Conservation (phyloP, 2,888 invertebrate species). For the Pristionchus arcanus region DNA sequence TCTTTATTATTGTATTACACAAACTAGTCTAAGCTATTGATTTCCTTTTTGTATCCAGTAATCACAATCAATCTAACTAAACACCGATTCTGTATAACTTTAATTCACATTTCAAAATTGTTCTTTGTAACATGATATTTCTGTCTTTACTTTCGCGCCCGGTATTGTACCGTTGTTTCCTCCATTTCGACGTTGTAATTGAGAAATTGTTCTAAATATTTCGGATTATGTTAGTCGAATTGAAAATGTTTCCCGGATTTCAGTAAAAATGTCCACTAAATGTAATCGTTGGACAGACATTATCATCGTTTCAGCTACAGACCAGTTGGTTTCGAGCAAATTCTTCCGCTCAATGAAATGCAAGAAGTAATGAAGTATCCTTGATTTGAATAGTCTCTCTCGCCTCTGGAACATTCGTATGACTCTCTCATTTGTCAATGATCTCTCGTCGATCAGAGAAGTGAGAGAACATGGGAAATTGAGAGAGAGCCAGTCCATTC, state of each 20-base stretch:
- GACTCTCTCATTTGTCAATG: no score
- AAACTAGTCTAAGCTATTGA: background rate
- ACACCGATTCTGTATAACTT: background rate
- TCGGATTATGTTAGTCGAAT: slow-evolving; percentile 25
- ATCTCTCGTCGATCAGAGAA: no score
- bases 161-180: background rate
- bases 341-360: background rate
- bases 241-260: background rate
- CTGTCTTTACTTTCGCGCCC: background rate
- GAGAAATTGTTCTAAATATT: slow-evolving; percentile 31
- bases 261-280: background rate
- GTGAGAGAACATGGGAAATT: no score
- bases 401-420: background rate
- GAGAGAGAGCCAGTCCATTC: no score
- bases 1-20: background rate
- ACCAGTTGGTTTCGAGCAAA: slow-evolving; percentile 15
- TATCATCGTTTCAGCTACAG: background rate
- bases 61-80: background rate
- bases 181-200: slow-evolving; percentile 2
- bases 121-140: background rate
- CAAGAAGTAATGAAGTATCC: background rate
- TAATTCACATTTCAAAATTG: background rate
- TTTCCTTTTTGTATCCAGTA: background rate
- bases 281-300: background rate
- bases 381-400: background rate